Base-by-base conservation (phyloP, 2,113 vertebrate species). In the Ochotona curzoniae region DNA sequence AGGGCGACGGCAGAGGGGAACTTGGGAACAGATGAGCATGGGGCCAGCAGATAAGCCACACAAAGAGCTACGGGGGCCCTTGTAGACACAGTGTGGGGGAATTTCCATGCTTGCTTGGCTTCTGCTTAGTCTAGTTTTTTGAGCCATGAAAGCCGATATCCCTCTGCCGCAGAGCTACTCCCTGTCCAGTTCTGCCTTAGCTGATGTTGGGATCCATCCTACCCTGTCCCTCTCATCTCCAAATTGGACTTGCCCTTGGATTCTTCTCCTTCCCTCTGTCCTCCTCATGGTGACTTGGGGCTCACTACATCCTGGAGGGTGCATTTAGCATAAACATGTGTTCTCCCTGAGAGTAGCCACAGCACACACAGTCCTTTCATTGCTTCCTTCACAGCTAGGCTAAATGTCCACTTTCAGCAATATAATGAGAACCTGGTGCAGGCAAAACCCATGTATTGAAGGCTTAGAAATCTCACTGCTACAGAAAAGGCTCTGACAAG, bases 31-130 rank as follows among this genome's bases (percentile, higher is more conserved):
- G 96, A 82, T 94, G 95, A 95, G 82, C 82, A 2, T 5, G 8
- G 57, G 95, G 91, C 94, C 95, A 92, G 88, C 73, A 90, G 96
- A 96, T 95, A 93, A 97, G 93, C 93, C 57, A 11, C 73, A 69
- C 81, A 78, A 91, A 92, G 93, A 89, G 8, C 30, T 17, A 0
- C 0, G 1, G 18, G 66, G 3, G 10, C 64, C 54, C 78, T 83
- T 76, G 66, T 57, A 9, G 83, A 0, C 15, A 2, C 75, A 8
- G 74, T 20, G 35, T n/a, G 0, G 71, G 76, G 78, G 90, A 25
- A 70, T 84, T 92, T 84, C 93, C 9, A 28, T 57, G 57, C 82
- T 76, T 0, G 85, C 91, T 88, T 47, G 93, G 28, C 28, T 67
- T 90, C 75, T 67, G 87, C 93, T 89, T 57, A 74, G 76, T 91